Evolutionary conservation across 2,888 invertebrate genomes (phyloP), one percentile per base, ranked within the genome.

Genomic region (Aleiodes alternator): DNA sequence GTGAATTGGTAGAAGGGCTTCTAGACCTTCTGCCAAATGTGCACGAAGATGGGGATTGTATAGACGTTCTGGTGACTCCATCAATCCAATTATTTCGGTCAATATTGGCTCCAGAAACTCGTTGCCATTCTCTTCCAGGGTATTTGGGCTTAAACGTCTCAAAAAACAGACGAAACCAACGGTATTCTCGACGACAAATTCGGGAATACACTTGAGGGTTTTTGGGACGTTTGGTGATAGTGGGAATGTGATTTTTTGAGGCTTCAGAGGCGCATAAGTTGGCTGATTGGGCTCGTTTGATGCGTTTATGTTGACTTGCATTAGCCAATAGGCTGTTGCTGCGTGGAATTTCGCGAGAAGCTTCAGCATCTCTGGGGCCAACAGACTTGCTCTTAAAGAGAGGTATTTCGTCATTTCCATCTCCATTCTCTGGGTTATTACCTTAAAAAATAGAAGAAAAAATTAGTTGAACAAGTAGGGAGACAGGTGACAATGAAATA

Each of bases 11-110:
- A 98, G 89, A 85, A 98, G 92, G 7, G 96, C 94, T 85, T 98
- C 97, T 11, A 98, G 90, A 69, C 95, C 95, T 88, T 98, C 97
- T 0, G 98, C 98, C 76, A 98, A 90, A 72, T 95, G 93, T 0
- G 98, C 98, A 77, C 98, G 93, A 75, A 98, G 90, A 90, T 98
- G 98, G 0, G 98, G 98, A 91, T 98, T 98, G 84, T 95, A 94
- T 77, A 97, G 94, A 74, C 95, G 91, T 3, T 92, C 90, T 0
- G 95, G 92, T 71, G 95, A 96, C 0, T 97, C 97, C 97, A 98
- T 98, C 84, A 96, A 95, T 1, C 95, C 92, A 34, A 98, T 90
- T 23, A 98, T 94, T 87, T 96, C 93, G 0, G 95, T 94, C 57
- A 96, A 91, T 29, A 96, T 92, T 0, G 95, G 94, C 75, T 92